Base-by-base conservation (phyloP, 2,888 invertebrate species). In the Tachina lurida region DNA sequence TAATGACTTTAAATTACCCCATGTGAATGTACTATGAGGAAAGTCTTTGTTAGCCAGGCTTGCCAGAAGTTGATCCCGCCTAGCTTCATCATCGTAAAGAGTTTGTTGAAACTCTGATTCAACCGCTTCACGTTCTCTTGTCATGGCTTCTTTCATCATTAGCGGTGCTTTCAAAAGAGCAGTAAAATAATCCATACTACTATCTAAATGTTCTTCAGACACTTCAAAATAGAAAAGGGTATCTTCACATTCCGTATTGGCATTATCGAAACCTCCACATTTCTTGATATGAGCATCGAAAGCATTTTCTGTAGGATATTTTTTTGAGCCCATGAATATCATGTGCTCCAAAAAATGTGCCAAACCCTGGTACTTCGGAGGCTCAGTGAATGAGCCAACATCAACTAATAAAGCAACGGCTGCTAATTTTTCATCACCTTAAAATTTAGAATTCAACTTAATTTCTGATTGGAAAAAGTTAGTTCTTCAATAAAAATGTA, bases 321-420 rank as follows among this genome's bases (percentile, higher is more conserved):
- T 98, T 90, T 96, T 94, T 88, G 97, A 97, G 47, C 98, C 98
- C 98, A 98, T 98, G 90, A 98, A 98, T 31, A 98, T 93, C 98
- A 98, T 97, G 91, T 97, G 97, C 89, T 97, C 97, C 4, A 97
- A 94, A 91, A 97, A 97, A 92, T 97, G 97, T 0, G 97, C 96
- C 91, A 97, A 92, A 0, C 97, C 97, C 88, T 96, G 96, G 77
- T 97, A 95, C 95, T 95, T 89, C 94, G 94, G 92, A 0, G 97
- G 97, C 92, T 97, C 97, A 89, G 96, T 96, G 93, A 96, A 97
- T 89, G 94, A 94, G 0, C 97, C 97, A 22, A 96, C 96, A 31
- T 96, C 95, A 13, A 97, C 95, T 87, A 95, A 95, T 0, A 97
- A 92, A 10, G 95, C 95, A 89, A 96, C 96, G 0, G 97, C 97